phyloP scores from a whole-genome alignment of 2,113 vertebrate species.

The Brachyistius frenatus region DNA sequence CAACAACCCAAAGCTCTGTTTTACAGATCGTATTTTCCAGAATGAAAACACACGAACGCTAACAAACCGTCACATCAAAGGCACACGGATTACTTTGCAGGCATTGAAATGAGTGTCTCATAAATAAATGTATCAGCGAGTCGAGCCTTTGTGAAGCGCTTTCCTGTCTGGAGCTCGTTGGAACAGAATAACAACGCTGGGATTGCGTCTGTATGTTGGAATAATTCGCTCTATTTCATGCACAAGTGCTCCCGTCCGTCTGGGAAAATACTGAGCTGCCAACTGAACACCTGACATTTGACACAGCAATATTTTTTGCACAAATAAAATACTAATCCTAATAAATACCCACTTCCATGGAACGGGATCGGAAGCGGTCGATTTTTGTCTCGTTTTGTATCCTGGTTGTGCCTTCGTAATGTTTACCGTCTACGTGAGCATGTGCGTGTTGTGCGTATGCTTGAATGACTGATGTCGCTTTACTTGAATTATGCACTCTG shows the following conservation, averaged over 20 bases:
- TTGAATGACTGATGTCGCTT: slow-evolving; percentile 1
- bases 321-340: background rate
- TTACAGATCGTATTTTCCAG: background rate
- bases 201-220: slow-evolving; percentile 11
- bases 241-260: slow-evolving; percentile 33
- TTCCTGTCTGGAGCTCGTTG: slow-evolving; percentile 29
- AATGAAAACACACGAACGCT: background rate
- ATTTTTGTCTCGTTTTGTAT: background rate
- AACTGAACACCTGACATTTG: slow-evolving; percentile 30
- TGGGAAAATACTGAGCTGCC: background rate
- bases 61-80: slow-evolving; percentile 41
- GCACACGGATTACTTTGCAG: slow-evolving; percentile 36
- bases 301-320: background rate
- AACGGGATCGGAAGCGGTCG: background rate
- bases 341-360: background rate
- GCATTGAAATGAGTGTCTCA: slow-evolving; percentile 39
- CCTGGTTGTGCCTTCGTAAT: background rate
- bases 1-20: slow-evolving; percentile 1
- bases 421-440: slow-evolving; percentile 7
- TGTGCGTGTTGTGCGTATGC: background rate
- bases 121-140: slow-evolving; percentile 63
- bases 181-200: slow-evolving; percentile 34
- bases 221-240: slow-evolving; percentile 42
- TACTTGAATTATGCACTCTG: slow-evolving; percentile 7
- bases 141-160: slow-evolving; percentile 32